Evolutionary conservation across 2,113 vertebrate genomes (phyloP).

Genomic region (Cyprichromis sp.): DNA sequence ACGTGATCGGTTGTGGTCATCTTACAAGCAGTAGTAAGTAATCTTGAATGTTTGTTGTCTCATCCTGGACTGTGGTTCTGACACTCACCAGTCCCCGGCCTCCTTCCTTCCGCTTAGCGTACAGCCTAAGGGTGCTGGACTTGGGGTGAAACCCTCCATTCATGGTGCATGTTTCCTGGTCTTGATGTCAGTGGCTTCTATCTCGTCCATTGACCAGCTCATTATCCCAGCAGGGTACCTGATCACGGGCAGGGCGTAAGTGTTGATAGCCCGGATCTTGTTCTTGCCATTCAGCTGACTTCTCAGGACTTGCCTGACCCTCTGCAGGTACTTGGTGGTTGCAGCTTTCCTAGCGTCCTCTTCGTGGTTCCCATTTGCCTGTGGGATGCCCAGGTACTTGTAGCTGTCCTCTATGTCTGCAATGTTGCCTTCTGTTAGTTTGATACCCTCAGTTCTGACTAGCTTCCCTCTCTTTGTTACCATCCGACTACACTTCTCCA

Average conservation of each 20-base stretch:
- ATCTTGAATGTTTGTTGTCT: background rate
- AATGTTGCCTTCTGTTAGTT: background rate
- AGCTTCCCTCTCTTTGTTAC: background rate
- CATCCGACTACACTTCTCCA: background rate
- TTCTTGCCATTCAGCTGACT: background rate
- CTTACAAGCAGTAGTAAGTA: background rate
- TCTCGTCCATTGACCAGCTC: background rate
- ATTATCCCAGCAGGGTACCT: background rate
- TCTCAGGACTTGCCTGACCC: background rate
- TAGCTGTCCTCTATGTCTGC: background rate
- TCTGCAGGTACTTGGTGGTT: background rate
- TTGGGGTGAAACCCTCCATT: background rate
- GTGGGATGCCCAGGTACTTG: background rate
- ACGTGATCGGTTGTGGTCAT: background rate
- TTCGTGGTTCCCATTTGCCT: background rate
- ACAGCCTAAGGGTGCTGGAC: background rate
- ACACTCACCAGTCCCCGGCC: background rate
- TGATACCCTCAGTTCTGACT: background rate
- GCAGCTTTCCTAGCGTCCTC: background rate
- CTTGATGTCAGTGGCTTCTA: background rate
- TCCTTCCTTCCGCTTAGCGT: background rate
- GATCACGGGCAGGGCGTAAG: background rate
- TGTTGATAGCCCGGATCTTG: background rate
- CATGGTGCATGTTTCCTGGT: background rate
- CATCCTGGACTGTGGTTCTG: background rate